Conservation (phyloP, 2,113 vertebrate genomes). For the Taurulus bubalis region DNA sequence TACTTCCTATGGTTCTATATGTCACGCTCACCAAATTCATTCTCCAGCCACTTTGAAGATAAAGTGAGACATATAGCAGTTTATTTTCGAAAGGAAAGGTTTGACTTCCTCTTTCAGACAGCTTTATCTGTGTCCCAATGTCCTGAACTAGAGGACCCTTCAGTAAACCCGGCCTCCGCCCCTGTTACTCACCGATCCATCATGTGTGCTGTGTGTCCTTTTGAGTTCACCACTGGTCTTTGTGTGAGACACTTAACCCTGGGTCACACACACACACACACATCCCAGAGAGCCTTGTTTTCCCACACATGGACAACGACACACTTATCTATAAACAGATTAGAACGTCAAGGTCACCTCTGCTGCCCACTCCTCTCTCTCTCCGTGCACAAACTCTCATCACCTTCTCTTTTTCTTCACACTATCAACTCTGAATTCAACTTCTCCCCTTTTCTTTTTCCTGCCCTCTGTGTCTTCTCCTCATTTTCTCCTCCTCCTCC, state of each 20-base stretch:
- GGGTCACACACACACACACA: conserved; percentile 30
- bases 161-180: conserved; percentile 23
- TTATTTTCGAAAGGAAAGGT: conserved; percentile 45
- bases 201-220: conserved; percentile 7
- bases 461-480: not conserved
- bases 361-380: conserved; percentile 26
- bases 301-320: conserved; percentile 66
- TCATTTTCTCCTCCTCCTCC: not conserved
- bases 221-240: conserved; percentile 16
- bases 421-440: not conserved
- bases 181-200: not conserved
- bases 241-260: conserved; percentile 54
- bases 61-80: conserved; percentile 18
- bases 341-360: conserved; percentile 55
- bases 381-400: conserved; percentile 24
- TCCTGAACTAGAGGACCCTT: conserved; percentile 28
- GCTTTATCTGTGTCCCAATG: conserved; percentile 30
- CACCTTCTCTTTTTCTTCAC: conserved; percentile 26
- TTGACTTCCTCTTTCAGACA: conserved; percentile 44
- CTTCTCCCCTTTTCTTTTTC: not conserved
- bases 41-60: not conserved
- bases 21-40: conserved; percentile 20
- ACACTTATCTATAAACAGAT: conserved; percentile 70
- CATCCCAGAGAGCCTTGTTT: conserved; percentile 59
- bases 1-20: conserved; percentile 1